phyloP scores from a whole-genome alignment of 2,797 vertebrate species.

The Percopsis omiscomaycus region DNA sequence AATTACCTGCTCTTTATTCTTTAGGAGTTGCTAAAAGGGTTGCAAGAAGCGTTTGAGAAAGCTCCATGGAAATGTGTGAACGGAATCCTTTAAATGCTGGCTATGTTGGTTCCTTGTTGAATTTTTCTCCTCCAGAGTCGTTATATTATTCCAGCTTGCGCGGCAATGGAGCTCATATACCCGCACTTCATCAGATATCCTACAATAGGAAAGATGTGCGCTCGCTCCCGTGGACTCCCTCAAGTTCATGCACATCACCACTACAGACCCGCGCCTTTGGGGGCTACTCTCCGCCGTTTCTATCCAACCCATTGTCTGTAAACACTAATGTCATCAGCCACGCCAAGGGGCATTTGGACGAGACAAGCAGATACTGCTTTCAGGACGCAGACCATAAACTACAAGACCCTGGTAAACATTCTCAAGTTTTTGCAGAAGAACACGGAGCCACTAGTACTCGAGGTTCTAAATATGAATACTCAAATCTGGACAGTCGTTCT shows the following conservation, averaged over 20 bases:
- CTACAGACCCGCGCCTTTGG: constrained; percentile 83
- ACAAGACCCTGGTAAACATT: constrained; percentile 75
- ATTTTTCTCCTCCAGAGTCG: constrained; percentile 87
- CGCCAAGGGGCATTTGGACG: constrained; percentile 81
- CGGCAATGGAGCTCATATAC: constrained; percentile 88
- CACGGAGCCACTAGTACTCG: constrained; percentile 69
- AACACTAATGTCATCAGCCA: constrained; percentile 70
- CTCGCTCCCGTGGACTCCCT: constrained; percentile 87
- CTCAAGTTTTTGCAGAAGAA: constrained; percentile 76
- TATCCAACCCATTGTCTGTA: constrained; percentile 76
- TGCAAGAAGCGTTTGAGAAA: constrained; percentile 74
- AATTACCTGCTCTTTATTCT: constrained; percentile 87
- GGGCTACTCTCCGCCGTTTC: constrained; percentile 84
- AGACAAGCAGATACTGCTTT: constrained; percentile 80
- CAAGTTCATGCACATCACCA: constrained; percentile 85
- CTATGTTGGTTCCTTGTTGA: constrained; percentile 91
- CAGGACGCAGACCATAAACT: constrained; percentile 77
- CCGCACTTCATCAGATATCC: constrained; percentile 83
- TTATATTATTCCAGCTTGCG: constrained; percentile 91
- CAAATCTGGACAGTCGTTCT: constrained; percentile 76
- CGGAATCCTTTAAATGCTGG: constrained; percentile 92
- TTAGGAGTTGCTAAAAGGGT: constrained; percentile 88
- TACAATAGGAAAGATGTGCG: constrained; percentile 84
- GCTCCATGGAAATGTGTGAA: constrained; percentile 95
- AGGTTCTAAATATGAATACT: constrained; percentile 80